Evolutionary conservation across 2,113 vertebrate species (phyloP).

Genomic region (Podiceps cristatus): DNA sequence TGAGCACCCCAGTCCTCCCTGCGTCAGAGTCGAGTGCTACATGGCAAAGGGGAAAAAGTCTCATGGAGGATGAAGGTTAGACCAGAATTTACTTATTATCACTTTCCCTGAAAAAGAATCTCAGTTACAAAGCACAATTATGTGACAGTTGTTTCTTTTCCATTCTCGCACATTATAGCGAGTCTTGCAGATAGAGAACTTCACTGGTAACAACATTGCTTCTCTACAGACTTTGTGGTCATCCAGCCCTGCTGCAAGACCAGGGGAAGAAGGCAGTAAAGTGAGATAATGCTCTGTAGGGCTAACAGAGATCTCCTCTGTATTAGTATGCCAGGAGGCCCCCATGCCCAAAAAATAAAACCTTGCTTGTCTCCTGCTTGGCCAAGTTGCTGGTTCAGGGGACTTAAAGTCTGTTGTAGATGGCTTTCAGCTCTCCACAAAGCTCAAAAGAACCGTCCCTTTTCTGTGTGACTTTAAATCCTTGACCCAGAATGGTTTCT

Average conservation of each 20-base stretch:
- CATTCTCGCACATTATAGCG: background rate
- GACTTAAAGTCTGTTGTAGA: background rate
- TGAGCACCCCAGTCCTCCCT: background rate
- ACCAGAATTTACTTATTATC: background rate
- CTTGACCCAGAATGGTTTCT: background rate
- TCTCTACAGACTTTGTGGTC: background rate
- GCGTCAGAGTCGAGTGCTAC: background rate
- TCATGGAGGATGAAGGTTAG: background rate
- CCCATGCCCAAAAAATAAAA: background rate
- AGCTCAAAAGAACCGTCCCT: background rate
- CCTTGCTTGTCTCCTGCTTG: background rate
- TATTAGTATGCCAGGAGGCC: background rate
- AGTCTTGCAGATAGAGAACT: background rate
- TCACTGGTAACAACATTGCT: rapidly evolving
- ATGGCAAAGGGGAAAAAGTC: background rate
- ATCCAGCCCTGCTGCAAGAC: background rate
- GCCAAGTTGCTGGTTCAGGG: background rate
- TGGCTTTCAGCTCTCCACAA: background rate
- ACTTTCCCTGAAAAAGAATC: background rate
- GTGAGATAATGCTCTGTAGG: rapidly evolving
- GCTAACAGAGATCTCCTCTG: background rate
- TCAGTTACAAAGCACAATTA: background rate
- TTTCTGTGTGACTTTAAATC: background rate
- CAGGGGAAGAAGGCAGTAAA: background rate
- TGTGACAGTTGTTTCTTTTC: background rate